Evolutionary conservation across 2,888 invertebrate species (phyloP).

Genomic region (Nemurella pictetii): DNA sequence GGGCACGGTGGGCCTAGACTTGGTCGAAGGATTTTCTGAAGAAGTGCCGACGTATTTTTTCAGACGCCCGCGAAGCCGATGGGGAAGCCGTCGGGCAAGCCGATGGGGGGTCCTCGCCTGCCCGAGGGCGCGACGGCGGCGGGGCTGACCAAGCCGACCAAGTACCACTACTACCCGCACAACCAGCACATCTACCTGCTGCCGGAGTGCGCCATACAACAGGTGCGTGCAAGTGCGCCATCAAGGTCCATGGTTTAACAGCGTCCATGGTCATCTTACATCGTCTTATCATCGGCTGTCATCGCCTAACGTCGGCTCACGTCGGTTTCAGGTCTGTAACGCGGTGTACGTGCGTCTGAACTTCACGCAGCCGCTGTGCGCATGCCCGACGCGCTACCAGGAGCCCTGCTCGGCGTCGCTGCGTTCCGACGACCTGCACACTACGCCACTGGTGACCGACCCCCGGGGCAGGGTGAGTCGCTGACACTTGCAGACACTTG

Average conservation of each 20-base stretch:
- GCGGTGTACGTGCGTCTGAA: conserved; percentile 90
- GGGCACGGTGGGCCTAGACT: too few relatives aligned
- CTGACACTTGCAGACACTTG: too few relatives aligned
- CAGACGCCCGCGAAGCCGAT: background rate
- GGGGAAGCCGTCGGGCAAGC: too few relatives aligned
- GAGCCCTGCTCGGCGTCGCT: conserved; percentile 90
- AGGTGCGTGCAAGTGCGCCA: too few relatives aligned
- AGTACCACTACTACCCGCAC: conserved; percentile 92
- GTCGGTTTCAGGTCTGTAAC: conserved; percentile 74
- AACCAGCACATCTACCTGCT: conserved; percentile 90
- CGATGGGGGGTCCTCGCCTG: background rate
- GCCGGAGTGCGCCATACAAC: conserved; percentile 93
- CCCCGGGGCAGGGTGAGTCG: conserved; percentile 75
- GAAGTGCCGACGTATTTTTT: too few relatives aligned
- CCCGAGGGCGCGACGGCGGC: conserved; percentile 56
- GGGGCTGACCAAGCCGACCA: conserved; percentile 78
- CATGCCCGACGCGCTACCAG: conserved; percentile 84
- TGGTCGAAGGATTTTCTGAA: too few relatives aligned
- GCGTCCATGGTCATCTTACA: too few relatives aligned
- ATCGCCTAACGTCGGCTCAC: too few relatives aligned
- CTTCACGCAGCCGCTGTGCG: conserved; percentile 90
- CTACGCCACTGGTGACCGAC: conserved; percentile 85
- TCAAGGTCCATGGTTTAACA: too few relatives aligned
- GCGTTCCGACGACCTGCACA: conserved; percentile 88
- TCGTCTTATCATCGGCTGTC: too few relatives aligned